These are phyloP conservation scores for Magallana ariakensis DNA, from an alignment of 1,140 invertebrate species.

Conservation along the genomic window DNA sequence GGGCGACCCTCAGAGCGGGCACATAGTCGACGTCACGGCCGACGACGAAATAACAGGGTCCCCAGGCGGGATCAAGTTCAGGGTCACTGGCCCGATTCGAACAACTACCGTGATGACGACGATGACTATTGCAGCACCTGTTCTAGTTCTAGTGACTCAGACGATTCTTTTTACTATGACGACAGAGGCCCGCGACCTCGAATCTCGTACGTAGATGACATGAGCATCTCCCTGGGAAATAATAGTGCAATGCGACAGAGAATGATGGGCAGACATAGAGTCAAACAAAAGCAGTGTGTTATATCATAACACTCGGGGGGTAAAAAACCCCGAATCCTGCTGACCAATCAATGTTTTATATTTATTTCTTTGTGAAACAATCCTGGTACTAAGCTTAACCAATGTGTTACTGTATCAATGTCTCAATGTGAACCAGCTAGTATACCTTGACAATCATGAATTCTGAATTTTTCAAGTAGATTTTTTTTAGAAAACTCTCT, in stretches of 20 bases:
- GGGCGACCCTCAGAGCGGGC: conserved; percentile 64
- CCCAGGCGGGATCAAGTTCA: conserved; percentile 50
- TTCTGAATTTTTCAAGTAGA: neutral
- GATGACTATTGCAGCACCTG: conserved; percentile 76
- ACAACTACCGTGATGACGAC: conserved; percentile 54
- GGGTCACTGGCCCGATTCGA: conserved; percentile 52
- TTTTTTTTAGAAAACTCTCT: too few species aligned
- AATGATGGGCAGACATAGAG: conserved; percentile 62
- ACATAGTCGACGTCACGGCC: conserved; percentile 52
- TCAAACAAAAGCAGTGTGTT: conserved; percentile 72
- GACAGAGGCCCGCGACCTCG: conserved; percentile 66
- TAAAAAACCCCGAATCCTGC: neutral
- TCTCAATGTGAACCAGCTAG: neutral
- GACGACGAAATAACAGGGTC: conserved; percentile 36
- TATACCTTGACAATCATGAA: neutral
- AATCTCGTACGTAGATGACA: conserved; percentile 77
- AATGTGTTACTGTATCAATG: neutral
- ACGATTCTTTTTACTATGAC: conserved; percentile 74
- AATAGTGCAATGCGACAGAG: conserved; percentile 58
- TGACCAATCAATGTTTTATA: conserved; percentile 4
- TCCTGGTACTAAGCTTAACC: neutral
- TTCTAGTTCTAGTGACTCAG: conserved; percentile 76
- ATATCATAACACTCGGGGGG: conserved; percentile 56
- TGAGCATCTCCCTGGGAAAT: conserved; percentile 66
- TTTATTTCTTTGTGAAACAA: conserved; percentile 9